These are phyloP conservation scores for Siniperca chuatsi DNA, from an alignment of 2,113 vertebrate species.

Conservation along the genomic window DNA sequence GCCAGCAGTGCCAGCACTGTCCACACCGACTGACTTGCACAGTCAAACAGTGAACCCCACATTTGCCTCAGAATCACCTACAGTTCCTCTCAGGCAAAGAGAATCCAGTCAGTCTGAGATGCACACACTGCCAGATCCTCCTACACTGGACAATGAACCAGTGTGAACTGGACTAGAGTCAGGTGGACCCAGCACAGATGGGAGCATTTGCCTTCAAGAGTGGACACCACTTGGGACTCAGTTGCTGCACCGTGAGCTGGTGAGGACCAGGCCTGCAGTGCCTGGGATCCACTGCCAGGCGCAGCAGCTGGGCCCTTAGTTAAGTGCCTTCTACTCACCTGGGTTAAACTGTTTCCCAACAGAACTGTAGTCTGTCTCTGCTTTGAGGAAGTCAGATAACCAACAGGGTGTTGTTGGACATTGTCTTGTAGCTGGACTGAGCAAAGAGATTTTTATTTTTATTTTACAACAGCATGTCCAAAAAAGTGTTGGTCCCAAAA, in stretches of 20 bases:
- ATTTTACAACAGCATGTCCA: constrained; percentile 53
- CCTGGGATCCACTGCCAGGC: constrained; percentile 58
- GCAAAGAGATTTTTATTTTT: constrained; percentile 48
- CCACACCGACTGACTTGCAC: constrained; percentile 45
- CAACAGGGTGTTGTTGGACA: constrained; percentile 18
- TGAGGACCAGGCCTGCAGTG: constrained; percentile 84
- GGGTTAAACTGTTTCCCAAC: constrained; percentile 39
- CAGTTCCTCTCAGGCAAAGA: constrained; percentile 30
- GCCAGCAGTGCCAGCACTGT: neutral
- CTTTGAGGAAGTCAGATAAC: constrained; percentile 8
- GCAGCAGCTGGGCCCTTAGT: constrained; percentile 35
- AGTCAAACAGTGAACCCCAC: constrained; percentile 17
- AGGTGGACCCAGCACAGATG: constrained; percentile 46
- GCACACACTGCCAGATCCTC: constrained; percentile 24
- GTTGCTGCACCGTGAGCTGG: constrained; percentile 55
- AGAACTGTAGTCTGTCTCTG: constrained; percentile 34
- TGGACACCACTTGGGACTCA: constrained; percentile 49
- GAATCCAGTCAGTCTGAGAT: constrained; percentile 23
- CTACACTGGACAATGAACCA: constrained; percentile 16
- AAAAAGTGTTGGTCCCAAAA: constrained; percentile 53
- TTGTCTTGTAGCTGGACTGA: constrained; percentile 53
- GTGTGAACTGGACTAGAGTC: constrained; percentile 45
- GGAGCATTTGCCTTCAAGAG: constrained; percentile 56
- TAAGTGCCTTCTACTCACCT: constrained; percentile 81
- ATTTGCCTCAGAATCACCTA: constrained; percentile 18